Conservation (phyloP, 2,797 vertebrate genomes). For the Diceros bicornis region DNA sequence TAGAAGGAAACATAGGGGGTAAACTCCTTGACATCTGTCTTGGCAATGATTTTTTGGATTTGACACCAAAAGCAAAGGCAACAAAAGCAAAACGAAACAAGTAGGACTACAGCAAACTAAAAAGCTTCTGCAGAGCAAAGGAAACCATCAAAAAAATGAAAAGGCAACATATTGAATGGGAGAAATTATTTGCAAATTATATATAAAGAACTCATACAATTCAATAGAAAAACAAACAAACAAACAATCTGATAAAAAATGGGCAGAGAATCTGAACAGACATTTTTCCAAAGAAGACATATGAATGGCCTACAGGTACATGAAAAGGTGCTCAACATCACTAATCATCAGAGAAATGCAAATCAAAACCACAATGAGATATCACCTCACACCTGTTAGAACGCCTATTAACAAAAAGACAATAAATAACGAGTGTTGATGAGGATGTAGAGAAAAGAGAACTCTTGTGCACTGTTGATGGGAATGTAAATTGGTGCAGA, state of each 20-base stretch:
- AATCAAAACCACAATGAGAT: not conserved
- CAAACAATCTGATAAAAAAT: not conserved
- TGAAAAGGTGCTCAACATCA: not conserved
- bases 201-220: not conserved
- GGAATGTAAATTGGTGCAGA: not conserved
- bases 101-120: not conserved
- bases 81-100: not conserved
- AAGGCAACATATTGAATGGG: not conserved
- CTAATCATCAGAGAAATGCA: not conserved
- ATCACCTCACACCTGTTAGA: not conserved
- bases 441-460: not conserved
- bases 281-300: not conserved
- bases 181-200: not conserved
- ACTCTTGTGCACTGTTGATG: not conserved
- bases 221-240: not conserved
- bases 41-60: not conserved
- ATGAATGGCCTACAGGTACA: not conserved
- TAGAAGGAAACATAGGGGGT: not conserved
- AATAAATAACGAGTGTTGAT: not conserved
- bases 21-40: not conserved
- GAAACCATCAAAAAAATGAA: not conserved
- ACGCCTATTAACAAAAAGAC: not conserved
- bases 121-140: not conserved
- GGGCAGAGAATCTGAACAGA: not conserved
- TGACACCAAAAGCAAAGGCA: not conserved